Percentiles rank a stretch among this genome's conserved stretches.
These are phyloP conservation scores for Brachyhypopomus occidentalis DNA, from an alignment of 2,113 vertebrate genomes.

Conservation along the genomic window DNA sequence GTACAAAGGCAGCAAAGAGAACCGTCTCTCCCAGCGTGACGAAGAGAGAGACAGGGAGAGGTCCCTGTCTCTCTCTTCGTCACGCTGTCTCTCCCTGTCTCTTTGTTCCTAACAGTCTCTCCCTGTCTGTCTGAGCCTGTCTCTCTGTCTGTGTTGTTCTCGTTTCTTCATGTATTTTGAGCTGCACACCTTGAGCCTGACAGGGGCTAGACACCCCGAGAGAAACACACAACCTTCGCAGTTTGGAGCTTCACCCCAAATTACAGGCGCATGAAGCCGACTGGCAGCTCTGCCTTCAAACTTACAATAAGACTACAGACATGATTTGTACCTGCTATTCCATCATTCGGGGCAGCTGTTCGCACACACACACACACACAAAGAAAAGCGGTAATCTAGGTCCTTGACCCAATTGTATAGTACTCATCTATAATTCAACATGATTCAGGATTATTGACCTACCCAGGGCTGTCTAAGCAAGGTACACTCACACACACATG, in stretches of 20 bases:
- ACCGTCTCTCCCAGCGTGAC: neutral
- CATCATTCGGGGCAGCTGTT: neutral
- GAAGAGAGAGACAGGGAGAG: no score
- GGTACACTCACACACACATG: slow-evolving; percentile 24
- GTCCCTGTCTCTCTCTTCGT: neutral
- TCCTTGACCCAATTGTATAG: slow-evolving; percentile 31
- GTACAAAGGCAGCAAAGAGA: neutral
- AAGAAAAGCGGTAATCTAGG: neutral
- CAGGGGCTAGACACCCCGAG: neutral
- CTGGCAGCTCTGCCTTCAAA: neutral
- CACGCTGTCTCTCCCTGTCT: neutral
- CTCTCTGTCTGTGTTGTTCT: neutral
- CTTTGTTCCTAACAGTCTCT: neutral
- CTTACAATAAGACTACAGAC: neutral
- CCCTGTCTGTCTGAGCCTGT: neutral
- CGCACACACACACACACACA: neutral
- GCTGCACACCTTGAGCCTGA: neutral
- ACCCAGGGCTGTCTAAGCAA: neutral
- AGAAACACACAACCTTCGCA: neutral
- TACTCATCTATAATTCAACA: neutral
- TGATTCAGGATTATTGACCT: neutral
- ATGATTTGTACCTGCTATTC: neutral
- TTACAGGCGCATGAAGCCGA: neutral
- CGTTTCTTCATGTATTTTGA: neutral
- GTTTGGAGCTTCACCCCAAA: neutral